These are phyloP conservation scores for Steinernema carpocapsae DNA, from an alignment of 2,888 invertebrate genomes.

Conservation along the genomic window DNA sequence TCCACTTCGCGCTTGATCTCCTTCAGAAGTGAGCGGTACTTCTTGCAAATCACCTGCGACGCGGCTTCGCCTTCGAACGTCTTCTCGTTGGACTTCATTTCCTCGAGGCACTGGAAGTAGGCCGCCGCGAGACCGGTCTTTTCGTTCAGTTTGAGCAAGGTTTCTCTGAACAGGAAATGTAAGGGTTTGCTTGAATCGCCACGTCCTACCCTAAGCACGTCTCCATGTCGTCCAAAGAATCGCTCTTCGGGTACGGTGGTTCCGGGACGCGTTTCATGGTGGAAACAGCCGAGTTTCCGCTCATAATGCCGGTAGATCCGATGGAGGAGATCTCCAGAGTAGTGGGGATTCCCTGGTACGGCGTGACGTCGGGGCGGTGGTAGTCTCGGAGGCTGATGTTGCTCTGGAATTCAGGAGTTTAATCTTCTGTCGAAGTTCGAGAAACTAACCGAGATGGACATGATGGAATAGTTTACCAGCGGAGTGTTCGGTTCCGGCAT, in stretches of 20 bases:
- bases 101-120: neutral
- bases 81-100: neutral
- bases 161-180: no score
- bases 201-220: no score
- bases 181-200: no score
- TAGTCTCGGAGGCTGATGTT: no score
- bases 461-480: neutral
- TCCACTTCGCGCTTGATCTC: neutral
- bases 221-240: no score
- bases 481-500: slow-evolving; percentile 8
- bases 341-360: neutral
- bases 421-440: no score
- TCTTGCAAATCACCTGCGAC: neutral
- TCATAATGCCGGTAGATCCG: no score
- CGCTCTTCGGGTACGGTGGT: no score
- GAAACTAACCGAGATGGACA: slow-evolving; percentile 2
- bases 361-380: neutral
- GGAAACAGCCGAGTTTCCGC: no score
- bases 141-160: no score
- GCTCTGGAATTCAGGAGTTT: no score
- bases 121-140: neutral
- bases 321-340: neutral
- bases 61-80: neutral
- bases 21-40: neutral
- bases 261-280: no score